Base-by-base conservation (phyloP, 1,140 invertebrate species). In the Solenopsis fugax region DNA sequence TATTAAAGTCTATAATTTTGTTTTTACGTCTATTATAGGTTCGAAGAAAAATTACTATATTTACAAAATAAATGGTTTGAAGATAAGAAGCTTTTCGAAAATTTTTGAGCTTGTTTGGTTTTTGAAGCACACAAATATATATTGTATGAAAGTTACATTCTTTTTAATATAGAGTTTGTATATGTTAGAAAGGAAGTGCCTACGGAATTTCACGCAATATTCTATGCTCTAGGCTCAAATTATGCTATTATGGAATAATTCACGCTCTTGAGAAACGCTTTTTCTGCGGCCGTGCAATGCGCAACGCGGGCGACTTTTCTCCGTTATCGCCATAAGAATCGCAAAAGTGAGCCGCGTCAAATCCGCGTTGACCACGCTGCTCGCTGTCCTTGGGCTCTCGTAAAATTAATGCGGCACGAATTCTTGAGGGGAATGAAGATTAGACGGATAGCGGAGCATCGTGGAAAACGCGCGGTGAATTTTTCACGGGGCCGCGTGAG, bases 401-500 rank as follows among this genome's bases (percentile, higher is more conserved):
- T 54, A 54, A 54, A 69, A 69, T 81, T 81, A 81, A 71, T 41
- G 37, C 64, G 6, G 21, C 21, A 56, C 37, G 29, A 58, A 24
- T 45, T 81, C 6, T 71, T 6, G 21, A 10, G n/a, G 64, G 10
- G 37, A 71, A n/a, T n/a, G 52, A 37, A 41, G 48, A 69, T 67
- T 21, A 67, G 9, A 37, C 16, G 41, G 58, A 4, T 3, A 7
- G 37, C 24, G 34, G 10, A n/a, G 18, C 37, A 24, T 6, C 16
- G 64, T 24, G 50, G 1, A 56, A 45, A 71, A 16, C 56, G 34
- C 56, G 34, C 78, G 7, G 37, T 29, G 50, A 67, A 45, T 58
- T 81, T 71, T 81, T 71, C 65, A 13, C 65, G 50, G 18, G 21
- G 5, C 13, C 16, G 37, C n/a, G 65, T 10, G 78, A 81, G 78